Percentiles rank a stretch among this genome's conserved stretches.
These are phyloP conservation scores for Diadophis punctatus DNA, from an alignment of 2,113 vertebrate genomes.

Conservation along the genomic window DNA sequence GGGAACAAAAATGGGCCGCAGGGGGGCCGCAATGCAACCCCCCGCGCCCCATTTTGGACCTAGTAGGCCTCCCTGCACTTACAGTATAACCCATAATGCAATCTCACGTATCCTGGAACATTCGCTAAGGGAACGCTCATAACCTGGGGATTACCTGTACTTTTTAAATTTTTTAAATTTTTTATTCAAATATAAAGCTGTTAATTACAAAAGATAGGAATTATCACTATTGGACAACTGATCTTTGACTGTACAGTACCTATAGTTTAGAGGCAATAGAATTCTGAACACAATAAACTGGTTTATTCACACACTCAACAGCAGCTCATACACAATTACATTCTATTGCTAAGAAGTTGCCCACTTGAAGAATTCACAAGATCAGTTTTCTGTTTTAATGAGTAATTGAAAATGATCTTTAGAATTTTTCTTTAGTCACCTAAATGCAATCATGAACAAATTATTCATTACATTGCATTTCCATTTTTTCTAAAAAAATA, in stretches of 20 bases:
- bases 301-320: not conserved
- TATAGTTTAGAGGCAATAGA: not conserved
- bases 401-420: not conserved
- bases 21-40: too few species aligned
- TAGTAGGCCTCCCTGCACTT: too few species aligned
- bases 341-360: not conserved
- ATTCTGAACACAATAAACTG: not conserved
- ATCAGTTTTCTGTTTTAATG: not conserved
- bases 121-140: too few species aligned
- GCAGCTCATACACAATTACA: not conserved
- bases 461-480: conserved; percentile 1
- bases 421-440: not conserved
- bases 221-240: not conserved
- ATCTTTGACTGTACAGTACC: not conserved
- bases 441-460: not conserved
- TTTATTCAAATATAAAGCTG: not conserved
- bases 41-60: too few species aligned
- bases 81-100: too few species aligned
- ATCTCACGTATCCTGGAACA: too few species aligned
- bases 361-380: not conserved
- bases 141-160: too few species aligned
- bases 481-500: conserved; percentile 30
- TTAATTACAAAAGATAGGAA: not conserved
- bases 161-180: not conserved
- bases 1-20: too few species aligned